Conservation (phyloP, 2,888 invertebrate species). For the Standfussiana lucernea region DNA sequence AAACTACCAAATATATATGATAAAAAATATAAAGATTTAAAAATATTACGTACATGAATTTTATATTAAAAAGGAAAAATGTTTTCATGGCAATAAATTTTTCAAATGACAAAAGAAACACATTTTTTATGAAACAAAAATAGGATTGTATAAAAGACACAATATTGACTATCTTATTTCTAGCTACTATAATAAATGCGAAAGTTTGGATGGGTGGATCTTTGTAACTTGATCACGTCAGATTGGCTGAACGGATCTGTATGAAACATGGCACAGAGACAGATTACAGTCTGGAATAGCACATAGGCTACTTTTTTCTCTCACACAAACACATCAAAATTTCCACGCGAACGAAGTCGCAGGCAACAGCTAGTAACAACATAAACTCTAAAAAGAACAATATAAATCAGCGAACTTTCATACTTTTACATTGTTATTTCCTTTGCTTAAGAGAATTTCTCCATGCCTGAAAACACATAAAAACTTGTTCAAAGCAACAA, state of each 20-base stretch:
- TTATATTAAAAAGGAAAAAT: too few relatives aligned
- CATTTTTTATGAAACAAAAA: slow-evolving; percentile 8
- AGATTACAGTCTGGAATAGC: not conserved
- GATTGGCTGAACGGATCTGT: not conserved
- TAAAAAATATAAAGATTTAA: too few relatives aligned
- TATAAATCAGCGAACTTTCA: slow-evolving; percentile 37
- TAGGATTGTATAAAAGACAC: slow-evolving; percentile 20
- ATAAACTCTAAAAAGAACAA: slow-evolving; percentile 44
- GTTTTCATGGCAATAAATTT: not conserved
- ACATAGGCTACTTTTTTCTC: not conserved
- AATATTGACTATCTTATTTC: not conserved
- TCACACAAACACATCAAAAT: not conserved
- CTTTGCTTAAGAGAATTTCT: slow-evolving; percentile 54
- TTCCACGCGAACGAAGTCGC: not conserved
- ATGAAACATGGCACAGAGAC: not conserved
- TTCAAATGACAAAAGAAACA: slow-evolving; percentile 1
- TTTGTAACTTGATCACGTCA: not conserved
- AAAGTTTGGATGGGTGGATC: not conserved
- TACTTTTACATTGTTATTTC: slow-evolving; percentile 52
- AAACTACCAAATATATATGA: not conserved
- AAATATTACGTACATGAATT: too few relatives aligned
- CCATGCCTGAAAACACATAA: slow-evolving; percentile 59
- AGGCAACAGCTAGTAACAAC: slow-evolving; percentile 14
- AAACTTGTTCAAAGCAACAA: slow-evolving; percentile 72
- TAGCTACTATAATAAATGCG: too few relatives aligned